Conservation (phyloP, 2,797 vertebrate species). For the Clangula hyemalis region DNA sequence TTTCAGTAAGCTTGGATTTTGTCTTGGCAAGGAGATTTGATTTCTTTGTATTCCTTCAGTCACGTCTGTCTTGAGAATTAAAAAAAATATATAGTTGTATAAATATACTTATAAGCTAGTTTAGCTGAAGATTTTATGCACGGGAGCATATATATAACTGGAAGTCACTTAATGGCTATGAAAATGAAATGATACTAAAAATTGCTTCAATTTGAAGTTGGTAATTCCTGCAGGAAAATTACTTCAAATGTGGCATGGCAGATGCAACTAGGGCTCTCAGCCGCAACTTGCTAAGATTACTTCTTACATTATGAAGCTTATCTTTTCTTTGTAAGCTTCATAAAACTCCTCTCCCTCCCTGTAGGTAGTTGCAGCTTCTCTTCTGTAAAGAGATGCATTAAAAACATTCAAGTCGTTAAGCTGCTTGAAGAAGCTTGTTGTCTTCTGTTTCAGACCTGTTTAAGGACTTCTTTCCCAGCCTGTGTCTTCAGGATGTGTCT, state of each 20-base stretch:
- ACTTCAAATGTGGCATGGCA: background rate
- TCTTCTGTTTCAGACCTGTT: background rate
- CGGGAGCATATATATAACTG: background rate
- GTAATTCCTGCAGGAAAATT: background rate
- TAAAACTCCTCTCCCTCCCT: accelerated
- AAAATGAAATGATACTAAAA: background rate
- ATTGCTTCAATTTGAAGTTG: background rate
- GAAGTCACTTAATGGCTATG: background rate
- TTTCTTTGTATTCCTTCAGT: background rate
- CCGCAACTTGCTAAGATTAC: background rate
- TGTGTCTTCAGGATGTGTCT: background rate
- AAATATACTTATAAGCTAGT: background rate
- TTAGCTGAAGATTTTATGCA: background rate
- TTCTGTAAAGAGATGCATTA: background rate
- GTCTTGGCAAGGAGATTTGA: background rate
- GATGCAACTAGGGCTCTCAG: background rate
- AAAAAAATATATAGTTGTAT: background rate
- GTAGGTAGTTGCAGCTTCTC: background rate
- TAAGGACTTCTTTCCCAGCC: background rate
- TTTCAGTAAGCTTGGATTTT: background rate
- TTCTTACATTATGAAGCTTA: background rate
- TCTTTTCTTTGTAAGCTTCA: background rate
- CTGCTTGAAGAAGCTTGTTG: background rate
- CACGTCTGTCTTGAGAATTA: background rate
- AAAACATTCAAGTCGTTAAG: background rate